Evolutionary conservation across 2,888 invertebrate species (phyloP).

Genomic region (Apeira syringaria): DNA sequence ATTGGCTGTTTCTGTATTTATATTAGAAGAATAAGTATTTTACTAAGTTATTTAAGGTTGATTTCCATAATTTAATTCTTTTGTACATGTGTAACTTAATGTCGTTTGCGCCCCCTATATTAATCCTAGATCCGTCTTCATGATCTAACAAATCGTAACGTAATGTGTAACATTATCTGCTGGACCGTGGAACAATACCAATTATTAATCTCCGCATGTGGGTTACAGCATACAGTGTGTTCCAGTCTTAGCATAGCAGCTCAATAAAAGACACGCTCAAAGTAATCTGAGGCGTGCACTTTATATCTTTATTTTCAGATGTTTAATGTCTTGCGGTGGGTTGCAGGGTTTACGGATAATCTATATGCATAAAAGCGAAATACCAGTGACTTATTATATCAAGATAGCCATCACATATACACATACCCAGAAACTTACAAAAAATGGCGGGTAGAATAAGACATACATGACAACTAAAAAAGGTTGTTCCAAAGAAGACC

Average conservation of each 20-base stretch:
- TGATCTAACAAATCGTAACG: slow-evolving; percentile 54
- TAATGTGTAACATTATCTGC: slow-evolving; percentile 52
- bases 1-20: too few relatives aligned
- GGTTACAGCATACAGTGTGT: slow-evolving; percentile 55
- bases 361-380: neutral
- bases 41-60: too few relatives aligned
- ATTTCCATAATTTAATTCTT: too few relatives aligned
- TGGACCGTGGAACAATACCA: slow-evolving; percentile 43
- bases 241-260: slow-evolving; percentile 44
- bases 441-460: too few relatives aligned
- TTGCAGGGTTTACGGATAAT: slow-evolving; percentile 12
- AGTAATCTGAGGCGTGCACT: slow-evolving; percentile 18
- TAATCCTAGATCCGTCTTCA: neutral
- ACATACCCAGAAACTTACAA: too few relatives aligned
- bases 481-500: too few relatives aligned
- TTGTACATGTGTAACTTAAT: neutral
- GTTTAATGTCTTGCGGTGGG: slow-evolving; percentile 13
- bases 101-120: neutral
- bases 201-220: slow-evolving; percentile 49
- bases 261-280: slow-evolving; percentile 27
- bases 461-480: too few relatives aligned
- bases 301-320: slow-evolving; percentile 28
- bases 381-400: too few relatives aligned
- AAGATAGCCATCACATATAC: too few relatives aligned
- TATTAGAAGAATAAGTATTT: too few relatives aligned